Percentiles rank a stretch among this genome's conserved stretches.
Evolutionary conservation across 1,140 invertebrate species (phyloP).

Genomic region (Acromyrmex heyeri): DNA sequence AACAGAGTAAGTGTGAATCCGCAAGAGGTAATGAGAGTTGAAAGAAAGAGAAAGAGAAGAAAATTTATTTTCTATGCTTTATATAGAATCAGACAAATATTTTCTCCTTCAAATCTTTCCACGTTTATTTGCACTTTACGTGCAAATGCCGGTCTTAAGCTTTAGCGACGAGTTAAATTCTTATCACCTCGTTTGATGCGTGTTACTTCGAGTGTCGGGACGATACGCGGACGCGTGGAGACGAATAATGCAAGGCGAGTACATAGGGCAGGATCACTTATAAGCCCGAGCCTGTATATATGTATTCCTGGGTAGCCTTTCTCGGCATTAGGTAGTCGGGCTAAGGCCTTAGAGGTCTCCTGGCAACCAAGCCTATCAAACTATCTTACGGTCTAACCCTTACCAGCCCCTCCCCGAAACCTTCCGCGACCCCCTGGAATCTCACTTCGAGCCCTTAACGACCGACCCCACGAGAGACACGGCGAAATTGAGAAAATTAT

Average conservation of each 20-base stretch:
- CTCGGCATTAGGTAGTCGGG: conserved; percentile 79
- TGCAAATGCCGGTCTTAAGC: neutral
- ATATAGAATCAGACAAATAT: neutral
- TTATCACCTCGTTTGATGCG: conserved; percentile 33
- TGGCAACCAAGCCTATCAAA: conserved; percentile 87
- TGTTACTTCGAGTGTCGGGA: conserved; percentile 17
- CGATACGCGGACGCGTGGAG: conserved; percentile 29
- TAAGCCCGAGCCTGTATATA: conserved; percentile 73
- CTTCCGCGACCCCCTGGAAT: conserved; percentile 81
- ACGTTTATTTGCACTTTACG: neutral
- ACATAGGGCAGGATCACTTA: conserved; percentile 74
- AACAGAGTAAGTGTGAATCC: too few species aligned
- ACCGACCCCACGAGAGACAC: conserved; percentile 85
- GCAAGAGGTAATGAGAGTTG: too few species aligned
- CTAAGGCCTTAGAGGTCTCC: conserved; percentile 83
- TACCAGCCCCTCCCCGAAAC: conserved; percentile 73
- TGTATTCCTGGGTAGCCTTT: conserved; percentile 77
- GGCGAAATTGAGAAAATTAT: conserved; percentile 87
- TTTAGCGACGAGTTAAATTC: conserved; percentile 28
- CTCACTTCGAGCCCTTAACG: conserved; percentile 85
- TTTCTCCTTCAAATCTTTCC: neutral
- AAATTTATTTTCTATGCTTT: neutral
- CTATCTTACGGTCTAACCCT: conserved; percentile 85
- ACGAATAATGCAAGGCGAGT: conserved; percentile 56
- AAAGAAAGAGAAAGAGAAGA: neutral